Evolutionary conservation across 2,888 invertebrate species (phyloP).

Genomic region (Griposia aprilina): DNA sequence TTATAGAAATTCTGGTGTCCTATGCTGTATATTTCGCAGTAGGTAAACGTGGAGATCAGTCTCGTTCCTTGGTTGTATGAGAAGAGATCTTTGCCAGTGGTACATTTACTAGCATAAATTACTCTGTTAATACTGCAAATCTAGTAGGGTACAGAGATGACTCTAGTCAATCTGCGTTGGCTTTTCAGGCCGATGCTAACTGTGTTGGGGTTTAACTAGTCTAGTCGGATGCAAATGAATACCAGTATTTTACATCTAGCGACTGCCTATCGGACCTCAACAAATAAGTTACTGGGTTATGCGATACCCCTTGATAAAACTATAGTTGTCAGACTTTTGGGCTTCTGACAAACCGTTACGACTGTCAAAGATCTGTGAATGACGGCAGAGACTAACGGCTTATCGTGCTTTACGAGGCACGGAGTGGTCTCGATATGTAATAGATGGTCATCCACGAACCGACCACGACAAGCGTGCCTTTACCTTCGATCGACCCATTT

Average conservation of each 20-base stretch:
- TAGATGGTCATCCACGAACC: neutral
- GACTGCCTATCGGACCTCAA: neutral
- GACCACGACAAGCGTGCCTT: neutral
- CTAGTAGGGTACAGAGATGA: neutral
- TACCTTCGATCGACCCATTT: too few species aligned
- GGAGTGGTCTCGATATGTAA: neutral
- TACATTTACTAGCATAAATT: neutral
- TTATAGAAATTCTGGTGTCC: neutral
- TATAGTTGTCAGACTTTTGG: neutral
- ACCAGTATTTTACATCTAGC: neutral
- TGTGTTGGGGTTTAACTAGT: neutral
- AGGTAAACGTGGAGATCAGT: too few species aligned
- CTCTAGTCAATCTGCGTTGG: neutral
- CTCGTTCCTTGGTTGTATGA: too few species aligned
- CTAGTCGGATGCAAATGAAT: neutral
- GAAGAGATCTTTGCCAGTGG: too few species aligned
- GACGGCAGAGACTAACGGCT: neutral
- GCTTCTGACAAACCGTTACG: neutral
- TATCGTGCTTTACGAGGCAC: neutral
- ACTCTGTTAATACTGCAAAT: too few species aligned
- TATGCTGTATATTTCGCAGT: too few species aligned
- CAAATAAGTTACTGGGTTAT: neutral
- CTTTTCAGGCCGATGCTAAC: too few species aligned
- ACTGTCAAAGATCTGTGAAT: neutral
- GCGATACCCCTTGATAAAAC: neutral